Base-by-base conservation (phyloP, 2,113 vertebrate genomes). In the Geothlypis trichas region DNA sequence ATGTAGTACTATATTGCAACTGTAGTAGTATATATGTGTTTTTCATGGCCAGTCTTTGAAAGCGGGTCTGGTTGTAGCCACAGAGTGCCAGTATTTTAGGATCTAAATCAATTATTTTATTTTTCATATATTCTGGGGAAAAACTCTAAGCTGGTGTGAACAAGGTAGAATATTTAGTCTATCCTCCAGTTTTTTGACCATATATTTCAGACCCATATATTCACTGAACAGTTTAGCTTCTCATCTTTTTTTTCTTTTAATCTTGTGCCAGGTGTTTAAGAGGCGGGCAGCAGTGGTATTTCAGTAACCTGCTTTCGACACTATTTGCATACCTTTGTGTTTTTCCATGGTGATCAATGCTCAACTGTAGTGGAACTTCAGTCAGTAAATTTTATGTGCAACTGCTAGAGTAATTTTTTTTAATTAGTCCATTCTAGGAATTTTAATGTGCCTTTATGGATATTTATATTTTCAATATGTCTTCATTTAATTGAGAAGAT, bases 381-480 rank as follows among this genome's bases (percentile, higher is more conserved):
- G 82, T 92, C 65, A 79, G 93, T 96, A 97, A 95, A 96, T 97
- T 97, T 96, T 95, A 86, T 96, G 96, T 97, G 91, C 87, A 96
- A 97, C 92, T 96, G 87, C 94, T 96, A 41, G 89, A 91, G 84
- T 93, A 88, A 90, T 95, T 97, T 97, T 87, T 90, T 94, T 96
- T 95, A 96, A 95, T 96, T 94, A 97, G 74, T 97, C 84, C 87
- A 82, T 96, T 97, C 57, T 95, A 93, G 94, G 92, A 95, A 94
- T 96, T 97, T 96, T 95, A 94, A 95, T 98, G 96, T 97, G 84
- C 59, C 66, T 97, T 96, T 97, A 98, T 97, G 97, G 97, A 98
- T 98, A 98, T 97, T 98, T 98, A 93, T 98, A 94, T 96, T 97
- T 98, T 98, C 92, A 96, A 90, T 98, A 97, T 97, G 95, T 98